Base-by-base conservation (phyloP, 92 coral and sea anemone genomes). In the Zoanthus sansibaricus region DNA sequence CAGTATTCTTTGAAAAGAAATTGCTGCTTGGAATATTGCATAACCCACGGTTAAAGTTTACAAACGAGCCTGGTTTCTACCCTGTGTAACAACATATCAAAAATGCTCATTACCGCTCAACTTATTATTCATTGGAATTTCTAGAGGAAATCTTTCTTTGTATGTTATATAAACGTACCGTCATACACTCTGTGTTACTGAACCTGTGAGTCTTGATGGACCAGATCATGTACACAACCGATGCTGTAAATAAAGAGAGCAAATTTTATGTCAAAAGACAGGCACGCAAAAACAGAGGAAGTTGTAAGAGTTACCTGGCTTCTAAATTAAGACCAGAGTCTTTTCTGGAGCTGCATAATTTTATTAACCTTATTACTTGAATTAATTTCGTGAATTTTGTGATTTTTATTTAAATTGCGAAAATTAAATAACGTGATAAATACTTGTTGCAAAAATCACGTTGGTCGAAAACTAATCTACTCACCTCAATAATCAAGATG, bases 171-270 rank as follows among this genome's bases (percentile, higher is more conserved):
- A 17, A 7, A 62, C 91, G 75, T 83, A 94, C 98, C 83, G 86
- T 86, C 30, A 97, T 88, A 59, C 87, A 83, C 9, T 83, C 15
- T 7, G 9, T 33, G 30, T 87, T 89, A 15, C 90, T 92, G 83
- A 97, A 92, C 73, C 89, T 91, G 93, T 95, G 98, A 21, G 95
- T 93, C 87, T 93, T 97, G 93, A 97, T 95, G 10, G 95, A 90
- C 98, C 99, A 97, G 72, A 95, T 91, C 99, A 97, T 97, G 83
- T 95, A 97, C 9, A 96, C 94, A 86, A 97, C 98, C 14, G 99
- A 96, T 12, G 97, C 99, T 96, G 79, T n/a, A 56, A 83, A 71
- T 66, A 13, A 20, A 79, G 4, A 31, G 10, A 9, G 15, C 10
- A 62, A 10, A 33, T 69, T 69, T 30, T 12, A 69, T 30, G 10